Percentiles rank a stretch among this genome's conserved stretches.
phyloP scores from a whole-genome alignment of 2,113 vertebrate genomes.

The Odocoileus hemionus region DNA sequence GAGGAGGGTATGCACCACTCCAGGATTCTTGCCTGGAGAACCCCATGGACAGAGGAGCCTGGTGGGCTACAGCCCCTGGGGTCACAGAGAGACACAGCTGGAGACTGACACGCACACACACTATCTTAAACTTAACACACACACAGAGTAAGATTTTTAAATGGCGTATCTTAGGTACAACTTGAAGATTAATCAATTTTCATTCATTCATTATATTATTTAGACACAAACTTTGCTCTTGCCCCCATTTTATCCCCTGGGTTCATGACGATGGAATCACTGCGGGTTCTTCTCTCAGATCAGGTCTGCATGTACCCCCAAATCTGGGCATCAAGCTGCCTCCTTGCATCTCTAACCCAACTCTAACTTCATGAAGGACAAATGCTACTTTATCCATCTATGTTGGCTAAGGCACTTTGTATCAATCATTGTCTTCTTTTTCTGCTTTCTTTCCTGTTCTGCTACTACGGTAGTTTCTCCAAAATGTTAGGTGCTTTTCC shows the following conservation, averaged over 20 bases:
- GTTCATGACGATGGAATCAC: not conserved
- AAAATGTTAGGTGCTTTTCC: not conserved
- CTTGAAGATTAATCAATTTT: not conserved
- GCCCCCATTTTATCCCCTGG: not conserved
- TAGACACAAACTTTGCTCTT: not conserved
- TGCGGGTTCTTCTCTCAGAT: not conserved
- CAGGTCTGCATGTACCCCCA: not conserved
- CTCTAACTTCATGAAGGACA: not conserved
- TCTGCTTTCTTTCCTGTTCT: not conserved
- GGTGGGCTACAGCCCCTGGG: not conserved
- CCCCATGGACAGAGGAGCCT: not conserved
- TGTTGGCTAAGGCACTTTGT: not conserved
- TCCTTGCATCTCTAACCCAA: not conserved
- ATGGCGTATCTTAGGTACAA: not conserved
- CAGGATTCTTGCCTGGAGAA: not conserved
- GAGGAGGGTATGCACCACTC: not conserved
- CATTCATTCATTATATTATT: not conserved
- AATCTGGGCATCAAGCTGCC: not conserved
- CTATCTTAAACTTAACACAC: not conserved
- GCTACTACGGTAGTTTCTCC: not conserved
- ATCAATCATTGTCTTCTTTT: not conserved
- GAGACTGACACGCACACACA: rapidly evolving
- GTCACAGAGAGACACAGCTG: not conserved
- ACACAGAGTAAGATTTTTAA: not conserved
- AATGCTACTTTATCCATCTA: no score